These are phyloP conservation scores for Antrozous pallidus DNA, from an alignment of 2,797 vertebrate species.

Conservation along the genomic window DNA sequence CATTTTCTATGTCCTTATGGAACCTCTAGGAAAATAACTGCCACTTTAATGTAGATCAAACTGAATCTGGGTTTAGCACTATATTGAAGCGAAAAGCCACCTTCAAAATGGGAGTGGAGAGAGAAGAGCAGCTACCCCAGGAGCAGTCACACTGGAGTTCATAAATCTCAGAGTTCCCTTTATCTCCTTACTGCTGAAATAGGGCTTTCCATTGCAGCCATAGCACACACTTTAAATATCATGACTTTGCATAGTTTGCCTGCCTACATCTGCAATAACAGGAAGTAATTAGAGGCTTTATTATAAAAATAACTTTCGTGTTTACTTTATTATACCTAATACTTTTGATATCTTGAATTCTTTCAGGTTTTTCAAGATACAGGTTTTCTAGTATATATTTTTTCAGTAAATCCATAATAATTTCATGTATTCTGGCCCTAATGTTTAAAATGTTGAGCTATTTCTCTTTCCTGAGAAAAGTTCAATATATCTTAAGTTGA, in stretches of 20 bases:
- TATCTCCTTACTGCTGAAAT: neutral
- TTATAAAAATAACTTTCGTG: neutral
- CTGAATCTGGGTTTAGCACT: neutral
- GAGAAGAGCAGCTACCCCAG: neutral
- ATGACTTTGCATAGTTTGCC: neutral
- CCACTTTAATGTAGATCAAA: neutral
- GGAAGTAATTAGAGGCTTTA: neutral
- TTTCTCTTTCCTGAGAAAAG: neutral
- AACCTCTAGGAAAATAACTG: neutral
- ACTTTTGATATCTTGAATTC: neutral
- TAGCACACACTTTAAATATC: neutral
- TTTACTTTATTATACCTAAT: conserved; percentile 2
- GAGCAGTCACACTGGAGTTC: neutral
- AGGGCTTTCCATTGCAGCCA: neutral
- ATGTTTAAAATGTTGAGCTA: conserved; percentile 6
- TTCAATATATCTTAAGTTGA: neutral
- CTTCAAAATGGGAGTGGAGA: neutral
- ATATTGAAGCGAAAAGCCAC: conserved; percentile 1
- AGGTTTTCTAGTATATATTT: neutral
- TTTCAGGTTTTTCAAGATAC: neutral
- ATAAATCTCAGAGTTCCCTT: neutral
- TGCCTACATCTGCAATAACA: neutral
- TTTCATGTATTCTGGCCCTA: neutral
- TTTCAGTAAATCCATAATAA: neutral
- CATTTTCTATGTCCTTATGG: neutral